Conservation (phyloP, 2,797 vertebrate species). For the Pelodytes ibericus region DNA sequence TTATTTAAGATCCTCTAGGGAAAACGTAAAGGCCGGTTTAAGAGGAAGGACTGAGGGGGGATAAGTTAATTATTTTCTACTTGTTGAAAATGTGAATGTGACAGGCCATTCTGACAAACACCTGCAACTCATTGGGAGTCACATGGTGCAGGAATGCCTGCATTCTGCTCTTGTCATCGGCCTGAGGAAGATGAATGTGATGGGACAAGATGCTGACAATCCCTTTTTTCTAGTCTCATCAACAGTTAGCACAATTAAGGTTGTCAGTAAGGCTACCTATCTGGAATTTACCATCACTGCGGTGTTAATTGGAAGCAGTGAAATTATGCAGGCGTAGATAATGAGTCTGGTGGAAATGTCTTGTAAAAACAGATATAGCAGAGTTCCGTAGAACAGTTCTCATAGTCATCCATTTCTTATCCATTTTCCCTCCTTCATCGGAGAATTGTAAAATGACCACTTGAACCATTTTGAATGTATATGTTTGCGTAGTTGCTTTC, state of each 20-base stretch:
- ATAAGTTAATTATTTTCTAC: not conserved
- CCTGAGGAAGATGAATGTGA: conserved; percentile 1
- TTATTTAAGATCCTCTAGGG: not conserved
- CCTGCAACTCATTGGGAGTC: not conserved
- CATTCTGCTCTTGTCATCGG: not conserved
- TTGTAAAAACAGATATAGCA: too few species aligned
- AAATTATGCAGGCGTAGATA: too few species aligned
- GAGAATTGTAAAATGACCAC: too few species aligned
- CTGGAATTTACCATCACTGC: not conserved
- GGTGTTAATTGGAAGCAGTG: too few species aligned
- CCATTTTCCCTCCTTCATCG: too few species aligned
- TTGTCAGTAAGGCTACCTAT: not conserved
- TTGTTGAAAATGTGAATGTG: not conserved
- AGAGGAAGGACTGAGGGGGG: not conserved
- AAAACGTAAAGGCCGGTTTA: not conserved
- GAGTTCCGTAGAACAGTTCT: too few species aligned
- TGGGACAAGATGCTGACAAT: not conserved
- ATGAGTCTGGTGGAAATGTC: too few species aligned
- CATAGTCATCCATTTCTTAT: too few species aligned
- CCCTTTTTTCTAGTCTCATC: not conserved
- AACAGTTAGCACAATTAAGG: not conserved
- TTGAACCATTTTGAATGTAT: too few species aligned
- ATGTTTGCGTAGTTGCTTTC: too few species aligned
- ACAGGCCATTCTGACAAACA: not conserved
- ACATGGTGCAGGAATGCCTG: not conserved